These are phyloP conservation scores for Nothoprocta pentlandii DNA, from an alignment of 2,113 vertebrate species.

Conservation along the genomic window DNA sequence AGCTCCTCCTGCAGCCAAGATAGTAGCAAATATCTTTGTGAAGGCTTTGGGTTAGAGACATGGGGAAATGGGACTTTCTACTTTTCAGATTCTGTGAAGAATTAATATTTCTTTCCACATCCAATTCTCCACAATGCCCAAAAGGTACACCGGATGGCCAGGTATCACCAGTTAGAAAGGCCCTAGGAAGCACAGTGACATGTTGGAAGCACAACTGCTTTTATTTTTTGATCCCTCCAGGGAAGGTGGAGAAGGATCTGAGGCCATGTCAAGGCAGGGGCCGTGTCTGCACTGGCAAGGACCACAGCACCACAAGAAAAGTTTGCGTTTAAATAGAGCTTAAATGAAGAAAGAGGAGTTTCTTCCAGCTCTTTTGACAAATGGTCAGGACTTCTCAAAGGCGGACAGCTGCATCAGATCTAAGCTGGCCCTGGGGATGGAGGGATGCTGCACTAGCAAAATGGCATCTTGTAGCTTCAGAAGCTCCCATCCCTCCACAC, in stretches of 20 bases:
- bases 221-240: neutral
- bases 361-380: no score
- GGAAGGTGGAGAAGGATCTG: neutral
- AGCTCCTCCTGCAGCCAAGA: neutral
- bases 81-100: neutral
- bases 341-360: no score
- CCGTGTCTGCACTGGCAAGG: neutral
- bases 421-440: no score
- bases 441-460: no score
- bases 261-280: neutral
- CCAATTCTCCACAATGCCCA: neutral
- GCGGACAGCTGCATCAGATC: no score
- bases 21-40: accelerated
- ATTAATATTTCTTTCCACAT: neutral
- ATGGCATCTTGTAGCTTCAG: no score
- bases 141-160: neutral
- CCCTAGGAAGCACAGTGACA: neutral
- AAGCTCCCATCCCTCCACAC: neutral
- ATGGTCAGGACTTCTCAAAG: no score
- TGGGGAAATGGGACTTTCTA: neutral
- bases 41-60: neutral
- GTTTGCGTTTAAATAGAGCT: neutral
- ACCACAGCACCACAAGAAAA: neutral
- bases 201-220: neutral
- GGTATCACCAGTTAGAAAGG: neutral